Percentiles rank a stretch among this genome's conserved stretches.
These are phyloP conservation scores for Camponotus vicinus DNA, from an alignment of 1,140 invertebrate genomes.

Conservation along the genomic window DNA sequence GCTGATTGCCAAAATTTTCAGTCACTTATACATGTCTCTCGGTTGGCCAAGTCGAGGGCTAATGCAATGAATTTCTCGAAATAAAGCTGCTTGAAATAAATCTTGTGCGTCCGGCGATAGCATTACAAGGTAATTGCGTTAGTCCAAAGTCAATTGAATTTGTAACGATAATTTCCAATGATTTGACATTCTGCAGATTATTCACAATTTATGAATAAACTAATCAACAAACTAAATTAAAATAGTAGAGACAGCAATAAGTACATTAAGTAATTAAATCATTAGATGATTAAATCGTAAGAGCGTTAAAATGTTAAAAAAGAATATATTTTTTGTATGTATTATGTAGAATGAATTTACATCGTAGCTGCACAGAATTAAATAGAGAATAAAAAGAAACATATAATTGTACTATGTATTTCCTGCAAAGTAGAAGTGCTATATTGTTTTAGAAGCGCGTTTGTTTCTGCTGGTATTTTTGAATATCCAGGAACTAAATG, in stretches of 20 bases:
- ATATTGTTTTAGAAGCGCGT: neutral
- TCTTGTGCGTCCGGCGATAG: neutral
- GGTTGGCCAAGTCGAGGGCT: constrained; percentile 3
- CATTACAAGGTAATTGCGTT: neutral
- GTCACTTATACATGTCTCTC: neutral
- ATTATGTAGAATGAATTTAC: neutral
- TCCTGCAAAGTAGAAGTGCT: neutral
- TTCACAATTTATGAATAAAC: neutral
- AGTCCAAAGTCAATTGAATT: neutral
- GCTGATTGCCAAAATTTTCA: constrained; percentile 61
- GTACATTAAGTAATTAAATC: neutral
- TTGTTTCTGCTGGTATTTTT: constrained; percentile 2
- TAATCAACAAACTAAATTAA: neutral
- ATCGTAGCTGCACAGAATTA: neutral
- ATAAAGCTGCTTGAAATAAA: constrained; percentile 40
- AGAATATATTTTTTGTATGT: neutral
- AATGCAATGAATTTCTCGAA: constrained; percentile 30
- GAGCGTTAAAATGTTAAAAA: neutral
- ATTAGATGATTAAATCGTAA: neutral
- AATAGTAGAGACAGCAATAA: constrained; percentile 1
- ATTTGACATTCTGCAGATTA: neutral
- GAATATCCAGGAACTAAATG: neutral
- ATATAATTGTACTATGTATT: neutral
- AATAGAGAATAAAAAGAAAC: neutral
- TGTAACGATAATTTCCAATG: neutral